phyloP scores from a whole-genome alignment of 1,140 invertebrate genomes.

The Trichonephila inaurata region DNA sequence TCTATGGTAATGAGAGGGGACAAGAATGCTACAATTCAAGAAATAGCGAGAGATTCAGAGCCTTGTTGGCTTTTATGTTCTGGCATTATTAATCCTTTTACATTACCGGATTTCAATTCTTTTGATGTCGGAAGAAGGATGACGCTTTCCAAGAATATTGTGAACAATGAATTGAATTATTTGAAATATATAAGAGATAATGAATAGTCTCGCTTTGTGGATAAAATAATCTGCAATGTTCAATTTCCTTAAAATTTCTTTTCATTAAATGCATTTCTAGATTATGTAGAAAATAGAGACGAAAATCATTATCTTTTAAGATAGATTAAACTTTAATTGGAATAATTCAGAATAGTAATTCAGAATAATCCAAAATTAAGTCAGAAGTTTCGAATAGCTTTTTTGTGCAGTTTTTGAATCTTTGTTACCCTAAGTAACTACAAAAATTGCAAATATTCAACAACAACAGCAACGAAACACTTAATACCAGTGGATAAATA shows the following conservation, averaged over 20 bases:
- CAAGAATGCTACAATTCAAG: slow-evolving; percentile 31
- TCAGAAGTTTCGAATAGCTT: too few relatives aligned
- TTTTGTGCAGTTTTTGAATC: too few relatives aligned
- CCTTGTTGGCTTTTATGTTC: slow-evolving; percentile 1
- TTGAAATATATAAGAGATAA: background rate
- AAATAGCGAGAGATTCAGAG: background rate
- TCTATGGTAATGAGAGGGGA: slow-evolving; percentile 50
- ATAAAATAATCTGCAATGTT: too few relatives aligned
- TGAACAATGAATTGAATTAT: slow-evolving; percentile 1
- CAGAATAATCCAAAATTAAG: too few relatives aligned
- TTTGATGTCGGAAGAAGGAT: background rate
- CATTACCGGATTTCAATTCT: background rate
- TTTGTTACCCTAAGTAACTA: background rate
- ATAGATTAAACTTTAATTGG: too few relatives aligned
- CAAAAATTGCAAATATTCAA: too few relatives aligned
- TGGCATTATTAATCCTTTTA: slow-evolving; percentile 18
- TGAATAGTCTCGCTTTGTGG: too few relatives aligned
- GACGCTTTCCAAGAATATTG: background rate
- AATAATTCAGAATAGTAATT: background rate
- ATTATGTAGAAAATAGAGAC: too few relatives aligned
- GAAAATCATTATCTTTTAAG: too few relatives aligned
- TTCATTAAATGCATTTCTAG: too few relatives aligned
- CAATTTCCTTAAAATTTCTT: too few relatives aligned
- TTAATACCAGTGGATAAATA: background rate
- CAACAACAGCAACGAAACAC: too few relatives aligned